These are phyloP conservation scores for Aythya baeri DNA, from an alignment of 2,113 vertebrate genomes.

Conservation along the genomic window DNA sequence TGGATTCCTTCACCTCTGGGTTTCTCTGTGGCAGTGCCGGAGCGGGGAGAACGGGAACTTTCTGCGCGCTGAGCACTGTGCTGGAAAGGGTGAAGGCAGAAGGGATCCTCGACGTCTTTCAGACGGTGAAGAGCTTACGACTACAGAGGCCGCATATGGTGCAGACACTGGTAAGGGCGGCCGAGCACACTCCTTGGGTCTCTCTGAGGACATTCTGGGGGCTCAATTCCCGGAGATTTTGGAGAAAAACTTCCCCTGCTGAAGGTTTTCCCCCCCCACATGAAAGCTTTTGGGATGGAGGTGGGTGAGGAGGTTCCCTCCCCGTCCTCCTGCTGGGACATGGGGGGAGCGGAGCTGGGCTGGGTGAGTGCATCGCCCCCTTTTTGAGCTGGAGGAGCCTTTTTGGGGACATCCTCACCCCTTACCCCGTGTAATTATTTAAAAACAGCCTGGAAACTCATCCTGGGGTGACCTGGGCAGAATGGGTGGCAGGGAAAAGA, in stretches of 20 bases:
- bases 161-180: constrained; percentile 94
- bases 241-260: neutral
- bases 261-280: neutral
- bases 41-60: constrained; percentile 95
- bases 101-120: constrained; percentile 98
- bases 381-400: neutral
- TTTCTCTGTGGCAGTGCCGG: constrained; percentile 84
- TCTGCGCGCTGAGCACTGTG: constrained; percentile 97
- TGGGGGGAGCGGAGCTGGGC: neutral
- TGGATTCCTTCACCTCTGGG: neutral
- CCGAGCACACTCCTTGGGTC: neutral
- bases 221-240: neutral
- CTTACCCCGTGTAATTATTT: accelerated
- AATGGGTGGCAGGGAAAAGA: neutral
- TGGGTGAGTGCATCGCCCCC: neutral
- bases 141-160: constrained; percentile 99
- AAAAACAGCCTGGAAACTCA: neutral
- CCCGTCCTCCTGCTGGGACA: neutral
- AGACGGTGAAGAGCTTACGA: constrained; percentile 97
- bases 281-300: neutral
- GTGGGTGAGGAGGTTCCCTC: neutral
- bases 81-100: constrained; percentile 98
- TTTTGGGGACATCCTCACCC: neutral
- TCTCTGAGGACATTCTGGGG: neutral
- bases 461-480: neutral